Conservation (phyloP, 2,797 vertebrate genomes). For the Coendou prehensilis region DNA sequence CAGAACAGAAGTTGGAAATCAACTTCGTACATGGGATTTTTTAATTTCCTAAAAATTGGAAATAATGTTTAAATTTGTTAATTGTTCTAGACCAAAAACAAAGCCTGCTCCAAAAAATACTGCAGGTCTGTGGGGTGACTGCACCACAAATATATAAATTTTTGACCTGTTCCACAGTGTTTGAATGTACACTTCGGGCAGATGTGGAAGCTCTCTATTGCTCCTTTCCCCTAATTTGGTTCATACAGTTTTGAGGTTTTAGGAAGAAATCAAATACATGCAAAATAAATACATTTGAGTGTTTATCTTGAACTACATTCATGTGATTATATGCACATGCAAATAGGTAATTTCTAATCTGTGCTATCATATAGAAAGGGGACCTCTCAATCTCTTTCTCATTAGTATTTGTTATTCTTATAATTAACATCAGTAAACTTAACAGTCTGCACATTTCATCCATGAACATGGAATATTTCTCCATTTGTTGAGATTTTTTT, state of each 20-base stretch:
- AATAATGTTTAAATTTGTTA: background rate
- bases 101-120: background rate
- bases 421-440: background rate
- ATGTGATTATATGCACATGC: background rate
- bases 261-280: background rate
- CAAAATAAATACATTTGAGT: background rate
- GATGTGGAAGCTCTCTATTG: background rate
- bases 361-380: background rate
- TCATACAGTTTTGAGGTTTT: background rate
- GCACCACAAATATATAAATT: accelerated
- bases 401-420: background rate
- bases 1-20: background rate
- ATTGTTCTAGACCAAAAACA: background rate
- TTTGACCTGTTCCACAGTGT: background rate
- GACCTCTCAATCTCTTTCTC: background rate
- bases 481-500: background rate
- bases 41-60: background rate
- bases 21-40: background rate
- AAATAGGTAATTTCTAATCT: background rate
- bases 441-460: background rate
- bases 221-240: background rate
- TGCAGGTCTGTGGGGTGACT: accelerated
- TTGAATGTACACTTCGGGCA: background rate
- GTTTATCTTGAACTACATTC: background rate
- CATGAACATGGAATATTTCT: background rate